Percentiles rank a stretch among this genome's conserved stretches.
Evolutionary conservation across 2,113 vertebrate genomes (phyloP).

Genomic region (Rhagologus leucostigma): DNA sequence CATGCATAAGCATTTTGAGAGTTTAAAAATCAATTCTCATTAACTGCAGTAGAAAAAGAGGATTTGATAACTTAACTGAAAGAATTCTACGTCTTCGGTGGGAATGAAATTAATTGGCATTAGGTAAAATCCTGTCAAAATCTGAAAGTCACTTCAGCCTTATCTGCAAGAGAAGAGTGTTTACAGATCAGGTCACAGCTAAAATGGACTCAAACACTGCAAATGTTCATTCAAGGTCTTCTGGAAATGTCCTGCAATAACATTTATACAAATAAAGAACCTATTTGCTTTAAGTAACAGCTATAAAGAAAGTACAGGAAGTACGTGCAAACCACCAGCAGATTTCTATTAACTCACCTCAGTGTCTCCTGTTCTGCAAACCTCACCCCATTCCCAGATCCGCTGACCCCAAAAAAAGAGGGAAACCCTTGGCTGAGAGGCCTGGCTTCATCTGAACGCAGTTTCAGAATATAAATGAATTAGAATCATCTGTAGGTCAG

Average conservation of each 20-base stretch:
- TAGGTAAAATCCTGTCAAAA: constrained; percentile 1
- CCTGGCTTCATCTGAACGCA: background rate
- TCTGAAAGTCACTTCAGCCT: background rate
- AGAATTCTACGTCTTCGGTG: background rate
- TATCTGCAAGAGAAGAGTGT: constrained; percentile 20
- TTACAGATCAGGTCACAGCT: constrained; percentile 26
- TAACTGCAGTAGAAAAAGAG: background rate
- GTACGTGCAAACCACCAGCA: background rate
- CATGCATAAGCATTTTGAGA: background rate
- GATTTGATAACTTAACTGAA: background rate
- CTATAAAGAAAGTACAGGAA: constrained; percentile 7
- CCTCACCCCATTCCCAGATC: background rate
- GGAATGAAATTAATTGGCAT: background rate
- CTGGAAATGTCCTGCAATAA: constrained; percentile 20
- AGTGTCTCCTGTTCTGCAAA: background rate
- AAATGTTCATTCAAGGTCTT: constrained; percentile 32
- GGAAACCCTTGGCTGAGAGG: background rate
- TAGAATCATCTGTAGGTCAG: background rate
- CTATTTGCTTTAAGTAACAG: constrained; percentile 41
- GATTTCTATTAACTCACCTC: background rate
- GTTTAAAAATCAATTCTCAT: constrained; percentile 10
- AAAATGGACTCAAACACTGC: constrained; percentile 18
- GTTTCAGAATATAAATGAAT: background rate
- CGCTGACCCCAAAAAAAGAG: background rate
- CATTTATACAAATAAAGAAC: constrained; percentile 15